Conservation (phyloP, 2,113 vertebrate genomes). For the Mystacornis crossleyi region DNA sequence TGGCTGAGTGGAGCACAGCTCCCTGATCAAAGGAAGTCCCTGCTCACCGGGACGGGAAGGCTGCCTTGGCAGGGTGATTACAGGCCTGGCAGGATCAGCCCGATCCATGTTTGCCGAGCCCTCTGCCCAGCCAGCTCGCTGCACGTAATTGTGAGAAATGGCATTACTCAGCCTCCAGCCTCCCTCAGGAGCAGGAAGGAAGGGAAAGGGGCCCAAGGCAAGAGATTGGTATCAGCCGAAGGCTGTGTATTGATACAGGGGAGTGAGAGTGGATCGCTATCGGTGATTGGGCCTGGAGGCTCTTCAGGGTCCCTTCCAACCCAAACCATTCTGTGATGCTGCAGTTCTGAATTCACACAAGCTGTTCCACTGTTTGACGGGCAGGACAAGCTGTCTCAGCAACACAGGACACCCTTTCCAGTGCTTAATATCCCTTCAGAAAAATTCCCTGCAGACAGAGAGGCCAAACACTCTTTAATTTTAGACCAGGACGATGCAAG, state of each 20-base stretch:
- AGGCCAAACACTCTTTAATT: conserved; percentile 15
- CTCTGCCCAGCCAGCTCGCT: background rate
- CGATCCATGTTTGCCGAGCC: background rate
- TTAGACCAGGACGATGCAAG: background rate
- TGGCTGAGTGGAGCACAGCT: conserved; percentile 12
- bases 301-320: background rate
- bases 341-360: background rate
- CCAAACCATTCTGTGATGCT: background rate
- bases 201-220: conserved; percentile 46
- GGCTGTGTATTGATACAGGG: background rate
- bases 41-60: conserved; percentile 43
- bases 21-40: conserved; percentile 37
- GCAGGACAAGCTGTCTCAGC: background rate
- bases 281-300: background rate
- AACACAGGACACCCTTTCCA: background rate
- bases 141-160: background rate
- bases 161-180: conserved; percentile 52
- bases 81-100: conserved; percentile 38
- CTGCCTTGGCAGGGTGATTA: background rate
- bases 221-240: conserved; percentile 24
- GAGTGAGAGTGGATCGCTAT: background rate
- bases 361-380: background rate
- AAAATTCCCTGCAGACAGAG: background rate
- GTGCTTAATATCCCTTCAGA: background rate
- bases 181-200: conserved; percentile 48